These are phyloP conservation scores for Anguilla pacifica DNA, from an alignment of 2,797 vertebrate genomes.

Conservation along the genomic window DNA sequence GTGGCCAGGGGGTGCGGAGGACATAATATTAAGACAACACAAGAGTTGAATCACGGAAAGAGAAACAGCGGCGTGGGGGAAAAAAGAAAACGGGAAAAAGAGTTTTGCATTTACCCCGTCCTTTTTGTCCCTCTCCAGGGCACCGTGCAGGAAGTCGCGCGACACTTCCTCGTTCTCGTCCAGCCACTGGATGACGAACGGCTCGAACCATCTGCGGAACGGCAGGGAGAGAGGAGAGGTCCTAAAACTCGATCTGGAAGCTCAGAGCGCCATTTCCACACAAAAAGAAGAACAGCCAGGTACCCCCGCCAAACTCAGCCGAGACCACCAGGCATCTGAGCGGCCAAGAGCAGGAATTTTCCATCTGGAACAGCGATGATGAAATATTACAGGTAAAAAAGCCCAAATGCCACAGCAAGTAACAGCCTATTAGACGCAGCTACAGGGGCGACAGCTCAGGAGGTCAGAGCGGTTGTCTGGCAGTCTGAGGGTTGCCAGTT, in stretches of 20 bases:
- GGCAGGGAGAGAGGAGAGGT: neutral
- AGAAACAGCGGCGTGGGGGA: neutral
- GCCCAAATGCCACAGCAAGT: too few relatives aligned
- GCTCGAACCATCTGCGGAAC: slow-evolving; percentile 89
- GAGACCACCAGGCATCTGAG: neutral
- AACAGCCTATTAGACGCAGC: too few relatives aligned
- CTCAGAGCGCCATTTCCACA: neutral
- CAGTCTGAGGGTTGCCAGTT: too few relatives aligned
- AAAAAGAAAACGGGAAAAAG: neutral
- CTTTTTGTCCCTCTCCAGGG: slow-evolving; percentile 93
- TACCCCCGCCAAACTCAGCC: neutral
- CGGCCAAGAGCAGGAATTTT: neutral
- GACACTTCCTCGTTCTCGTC: slow-evolving; percentile 98
- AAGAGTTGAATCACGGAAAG: neutral
- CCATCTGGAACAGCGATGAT: neutral
- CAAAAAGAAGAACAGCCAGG: neutral
- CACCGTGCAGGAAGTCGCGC: slow-evolving; percentile 93
- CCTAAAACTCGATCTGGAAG: neutral
- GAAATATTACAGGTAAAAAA: neutral
- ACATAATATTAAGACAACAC: too few relatives aligned
- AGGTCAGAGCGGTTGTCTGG: too few relatives aligned
- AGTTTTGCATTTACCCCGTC: slow-evolving; percentile 81
- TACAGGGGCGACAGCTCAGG: too few relatives aligned
- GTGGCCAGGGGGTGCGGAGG: too few relatives aligned
- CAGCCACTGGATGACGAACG: slow-evolving; percentile 96